These are phyloP conservation scores for Ectobius pallidus DNA, from an alignment of 2,888 invertebrate species.

Conservation along the genomic window DNA sequence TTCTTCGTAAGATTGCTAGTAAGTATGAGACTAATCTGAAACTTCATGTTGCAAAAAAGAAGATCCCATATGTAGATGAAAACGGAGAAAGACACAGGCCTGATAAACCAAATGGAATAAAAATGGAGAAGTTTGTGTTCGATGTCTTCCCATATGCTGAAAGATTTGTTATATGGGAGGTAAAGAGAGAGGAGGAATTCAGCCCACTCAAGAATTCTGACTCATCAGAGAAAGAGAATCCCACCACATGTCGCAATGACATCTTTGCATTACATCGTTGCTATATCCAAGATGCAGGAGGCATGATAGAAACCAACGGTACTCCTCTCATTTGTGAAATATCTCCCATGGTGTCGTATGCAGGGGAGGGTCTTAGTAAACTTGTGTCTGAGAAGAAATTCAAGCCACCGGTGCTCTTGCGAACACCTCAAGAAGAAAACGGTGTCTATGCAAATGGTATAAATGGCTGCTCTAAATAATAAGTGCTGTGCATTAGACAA, in stretches of 20 bases:
- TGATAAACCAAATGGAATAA: conserved; percentile 89
- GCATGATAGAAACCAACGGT: conserved; percentile 66
- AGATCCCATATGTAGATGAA: conserved; percentile 84
- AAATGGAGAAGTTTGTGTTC: conserved; percentile 99
- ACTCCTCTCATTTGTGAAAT: conserved; percentile 75
- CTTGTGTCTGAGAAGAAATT: conserved; percentile 25
- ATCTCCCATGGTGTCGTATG: conserved; percentile 88
- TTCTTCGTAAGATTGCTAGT: conserved; percentile 75
- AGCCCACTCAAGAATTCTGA: conserved; percentile 96
- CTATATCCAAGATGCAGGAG: conserved; percentile 83
- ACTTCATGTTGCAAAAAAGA: conserved; percentile 96
- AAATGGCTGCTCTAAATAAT: no score
- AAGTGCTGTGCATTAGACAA: background rate
- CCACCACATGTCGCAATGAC: conserved; percentile 82
- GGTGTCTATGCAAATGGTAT: conserved; percentile 31
- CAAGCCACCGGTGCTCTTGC: conserved; percentile 22
- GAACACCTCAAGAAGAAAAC: conserved; percentile 19
- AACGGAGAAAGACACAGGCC: conserved; percentile 76
- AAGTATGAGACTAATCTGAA: conserved; percentile 78
- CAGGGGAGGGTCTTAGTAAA: conserved; percentile 78
- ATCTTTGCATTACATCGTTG: conserved; percentile 77
- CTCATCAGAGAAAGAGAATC: conserved; percentile 85
- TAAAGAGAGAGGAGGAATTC: conserved; percentile 90
- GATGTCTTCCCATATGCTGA: conserved; percentile 96
- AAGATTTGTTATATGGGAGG: conserved; percentile 92